Evolutionary conservation across 2,797 vertebrate species (phyloP).

Genomic region (Centropyge bicolor): DNA sequence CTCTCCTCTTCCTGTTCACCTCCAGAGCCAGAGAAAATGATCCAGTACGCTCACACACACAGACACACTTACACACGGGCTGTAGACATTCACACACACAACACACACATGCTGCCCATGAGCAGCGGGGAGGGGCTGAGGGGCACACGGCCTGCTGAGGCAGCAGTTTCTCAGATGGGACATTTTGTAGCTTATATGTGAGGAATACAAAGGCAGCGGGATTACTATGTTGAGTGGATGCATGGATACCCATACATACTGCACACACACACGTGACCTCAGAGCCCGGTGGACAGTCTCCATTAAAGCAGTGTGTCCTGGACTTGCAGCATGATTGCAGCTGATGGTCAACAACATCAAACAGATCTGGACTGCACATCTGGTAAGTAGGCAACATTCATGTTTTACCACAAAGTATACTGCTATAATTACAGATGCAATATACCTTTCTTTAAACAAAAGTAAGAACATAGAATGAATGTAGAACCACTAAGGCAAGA

Average conservation of each 20-base stretch:
- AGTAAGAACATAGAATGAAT: neutral
- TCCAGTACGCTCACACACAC: slow-evolving; percentile 52
- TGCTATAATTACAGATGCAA: neutral
- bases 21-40: slow-evolving; percentile 60
- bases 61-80: slow-evolving; percentile 55
- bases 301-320: slow-evolving; percentile 26
- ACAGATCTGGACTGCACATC: slow-evolving; percentile 4
- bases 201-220: slow-evolving; percentile 77
- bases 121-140: slow-evolving; percentile 70
- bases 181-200: slow-evolving; percentile 76
- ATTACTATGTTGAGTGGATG: slow-evolving; percentile 67
- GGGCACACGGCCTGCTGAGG: slow-evolving; percentile 64
- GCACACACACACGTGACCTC: slow-evolving; percentile 39
- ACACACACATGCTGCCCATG: slow-evolving; percentile 57
- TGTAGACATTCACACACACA: slow-evolving; percentile 58
- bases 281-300: slow-evolving; percentile 37
- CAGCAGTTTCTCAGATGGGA: slow-evolving; percentile 74
- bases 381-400: slow-evolving; percentile 48
- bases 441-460: neutral
- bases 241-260: slow-evolving; percentile 60
- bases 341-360: slow-evolving; percentile 30
- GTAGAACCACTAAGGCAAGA: neutral
- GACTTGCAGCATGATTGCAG: slow-evolving; percentile 39
- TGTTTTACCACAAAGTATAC: slow-evolving; percentile 7
- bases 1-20: slow-evolving; percentile 74